phyloP scores from a whole-genome alignment of 2,113 vertebrate genomes.

The Jacana jacana region DNA sequence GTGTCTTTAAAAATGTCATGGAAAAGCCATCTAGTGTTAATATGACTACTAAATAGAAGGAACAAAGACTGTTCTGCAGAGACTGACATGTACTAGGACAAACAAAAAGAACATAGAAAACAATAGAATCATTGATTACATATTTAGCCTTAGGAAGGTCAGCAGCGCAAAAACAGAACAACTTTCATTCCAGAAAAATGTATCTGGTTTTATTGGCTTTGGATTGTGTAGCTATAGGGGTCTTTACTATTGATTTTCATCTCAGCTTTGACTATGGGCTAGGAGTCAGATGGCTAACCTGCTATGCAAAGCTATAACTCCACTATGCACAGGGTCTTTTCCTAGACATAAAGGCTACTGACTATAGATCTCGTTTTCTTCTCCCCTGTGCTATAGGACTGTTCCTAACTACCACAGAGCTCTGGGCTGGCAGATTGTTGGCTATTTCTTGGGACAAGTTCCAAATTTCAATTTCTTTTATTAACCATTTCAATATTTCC shows the following conservation, averaged over 20 bases:
- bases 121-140: slow-evolving; percentile 12
- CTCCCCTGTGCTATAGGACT: neutral
- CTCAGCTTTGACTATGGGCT: neutral
- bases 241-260: slow-evolving; percentile 64
- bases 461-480: slow-evolving; percentile 17
- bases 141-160: slow-evolving; percentile 50
- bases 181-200: slow-evolving; percentile 63
- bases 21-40: neutral
- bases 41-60: neutral
- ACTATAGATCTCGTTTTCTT: neutral
- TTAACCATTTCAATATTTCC: slow-evolving; percentile 32
- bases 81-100: neutral
- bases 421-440: neutral
- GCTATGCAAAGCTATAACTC: slow-evolving; percentile 53
- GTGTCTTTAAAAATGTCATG: neutral
- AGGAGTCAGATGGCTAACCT: slow-evolving; percentile 59
- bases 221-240: slow-evolving; percentile 56
- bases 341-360: neutral
- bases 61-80: neutral
- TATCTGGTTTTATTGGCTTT: slow-evolving; percentile 62
- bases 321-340: neutral
- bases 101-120: slow-evolving; percentile 4
- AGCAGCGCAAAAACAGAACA: slow-evolving; percentile 17
- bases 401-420: neutral
- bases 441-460: neutral